These are phyloP conservation scores for Nomada goodeniana DNA, from an alignment of 2,888 invertebrate species.

Conservation along the genomic window DNA sequence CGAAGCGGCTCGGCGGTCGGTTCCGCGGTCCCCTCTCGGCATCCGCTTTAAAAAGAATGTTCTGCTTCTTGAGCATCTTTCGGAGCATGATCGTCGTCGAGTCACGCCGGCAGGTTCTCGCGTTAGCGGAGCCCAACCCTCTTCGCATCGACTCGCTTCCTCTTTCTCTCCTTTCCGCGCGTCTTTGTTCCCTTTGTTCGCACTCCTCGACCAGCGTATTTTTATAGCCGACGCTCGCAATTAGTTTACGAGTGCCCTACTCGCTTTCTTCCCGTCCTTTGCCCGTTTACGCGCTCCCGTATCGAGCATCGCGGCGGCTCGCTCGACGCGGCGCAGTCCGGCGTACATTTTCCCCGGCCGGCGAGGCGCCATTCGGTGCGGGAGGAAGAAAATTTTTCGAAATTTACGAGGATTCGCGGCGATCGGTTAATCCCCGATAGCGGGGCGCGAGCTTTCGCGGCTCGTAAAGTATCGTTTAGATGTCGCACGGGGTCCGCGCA, in stretches of 20 bases:
- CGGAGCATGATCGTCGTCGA: constrained; percentile 53
- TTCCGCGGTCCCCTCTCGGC: constrained; percentile 20
- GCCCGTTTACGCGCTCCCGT: constrained; percentile 14
- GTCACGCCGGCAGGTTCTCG: constrained; percentile 31
- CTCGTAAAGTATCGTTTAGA: constrained; percentile 65
- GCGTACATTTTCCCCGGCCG: not conserved
- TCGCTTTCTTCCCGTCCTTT: not conserved
- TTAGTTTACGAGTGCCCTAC: constrained; percentile 33
- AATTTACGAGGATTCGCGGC: constrained; percentile 41
- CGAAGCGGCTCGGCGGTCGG: not conserved
- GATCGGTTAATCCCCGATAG: constrained; percentile 62
- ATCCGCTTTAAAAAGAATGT: constrained; percentile 45
- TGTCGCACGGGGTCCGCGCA: constrained; percentile 32
- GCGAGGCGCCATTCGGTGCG: too few species aligned
- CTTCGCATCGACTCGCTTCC: constrained; percentile 38
- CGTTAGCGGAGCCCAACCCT: constrained; percentile 21
- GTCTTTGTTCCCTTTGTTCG: constrained; percentile 47
- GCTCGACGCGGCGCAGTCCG: not conserved
- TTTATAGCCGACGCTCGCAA: constrained; percentile 37
- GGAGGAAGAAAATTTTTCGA: constrained; percentile 26
- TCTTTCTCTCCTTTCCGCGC: not conserved
- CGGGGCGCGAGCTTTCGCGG: constrained; percentile 28
- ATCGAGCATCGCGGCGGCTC: not conserved
- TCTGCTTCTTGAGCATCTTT: constrained; percentile 57
- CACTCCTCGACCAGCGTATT: constrained; percentile 34